phyloP scores from a whole-genome alignment of 2,113 vertebrate species.

The Rhodinocichla rosea region DNA sequence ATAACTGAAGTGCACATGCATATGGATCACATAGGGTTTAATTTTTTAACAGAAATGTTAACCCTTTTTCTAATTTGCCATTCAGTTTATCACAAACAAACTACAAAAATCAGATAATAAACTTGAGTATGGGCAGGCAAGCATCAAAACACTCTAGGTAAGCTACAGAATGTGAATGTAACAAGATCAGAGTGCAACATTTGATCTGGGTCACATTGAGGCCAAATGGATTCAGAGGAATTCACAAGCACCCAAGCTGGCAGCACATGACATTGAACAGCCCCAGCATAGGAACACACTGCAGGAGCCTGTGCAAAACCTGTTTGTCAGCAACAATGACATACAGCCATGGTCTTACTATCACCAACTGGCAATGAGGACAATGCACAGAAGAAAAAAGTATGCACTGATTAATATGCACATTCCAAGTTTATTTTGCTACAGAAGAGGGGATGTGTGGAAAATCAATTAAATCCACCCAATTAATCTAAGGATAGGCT shows the following conservation, averaged over 20 bases:
- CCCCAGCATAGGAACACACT: not conserved
- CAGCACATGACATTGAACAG: not conserved
- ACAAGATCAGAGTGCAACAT: not conserved
- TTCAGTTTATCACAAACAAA: not conserved
- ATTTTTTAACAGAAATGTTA: not conserved
- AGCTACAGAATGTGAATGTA: not conserved
- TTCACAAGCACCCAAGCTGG: not conserved
- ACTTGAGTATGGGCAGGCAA: not conserved
- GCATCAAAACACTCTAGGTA: not conserved
- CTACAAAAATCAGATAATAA: not conserved
- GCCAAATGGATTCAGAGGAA: not conserved
- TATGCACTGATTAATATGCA: not conserved
- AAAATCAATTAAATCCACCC: not conserved
- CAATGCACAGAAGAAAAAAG: not conserved
- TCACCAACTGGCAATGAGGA: not conserved
- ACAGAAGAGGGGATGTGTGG: not conserved
- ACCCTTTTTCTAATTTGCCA: not conserved
- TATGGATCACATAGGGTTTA: accelerated
- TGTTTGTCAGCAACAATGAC: not conserved
- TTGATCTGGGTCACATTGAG: not conserved
- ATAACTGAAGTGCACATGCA: not conserved
- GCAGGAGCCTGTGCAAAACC: not conserved
- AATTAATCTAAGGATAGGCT: not conserved
- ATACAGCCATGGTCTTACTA: not conserved
- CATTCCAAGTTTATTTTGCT: not conserved